Evolutionary conservation across 2,797 vertebrate genomes (phyloP).

Genomic region (Anguilla obscura): DNA sequence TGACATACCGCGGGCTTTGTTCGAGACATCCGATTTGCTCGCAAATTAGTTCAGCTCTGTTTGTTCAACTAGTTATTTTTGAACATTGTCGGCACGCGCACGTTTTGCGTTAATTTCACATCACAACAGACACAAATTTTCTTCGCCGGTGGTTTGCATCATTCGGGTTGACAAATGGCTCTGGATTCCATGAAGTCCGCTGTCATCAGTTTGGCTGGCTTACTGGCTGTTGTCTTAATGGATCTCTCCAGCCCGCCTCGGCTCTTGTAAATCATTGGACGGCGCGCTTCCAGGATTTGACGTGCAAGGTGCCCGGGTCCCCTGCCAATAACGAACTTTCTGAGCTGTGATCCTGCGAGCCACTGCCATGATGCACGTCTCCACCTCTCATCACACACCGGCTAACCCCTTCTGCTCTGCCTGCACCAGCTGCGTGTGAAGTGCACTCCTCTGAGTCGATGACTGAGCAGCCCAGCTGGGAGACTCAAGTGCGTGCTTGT

Average conservation of each 20-base stretch:
- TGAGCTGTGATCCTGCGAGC: neutral
- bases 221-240: constrained; percentile 31
- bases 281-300: constrained; percentile 40
- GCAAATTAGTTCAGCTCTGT: neutral
- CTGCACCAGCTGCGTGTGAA: too few relatives aligned
- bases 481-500: too few relatives aligned
- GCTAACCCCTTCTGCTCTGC: too few relatives aligned
- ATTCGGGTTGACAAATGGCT: neutral
- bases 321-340: constrained; percentile 39
- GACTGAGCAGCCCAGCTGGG: too few relatives aligned
- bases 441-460: too few relatives aligned
- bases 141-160: neutral
- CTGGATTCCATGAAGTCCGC: constrained; percentile 10
- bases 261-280: constrained; percentile 38
- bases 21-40: neutral
- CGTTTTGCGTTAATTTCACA: neutral
- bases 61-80: neutral
- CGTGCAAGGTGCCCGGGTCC: constrained; percentile 24
- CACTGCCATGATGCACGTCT: too few relatives aligned
- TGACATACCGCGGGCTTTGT: neutral
- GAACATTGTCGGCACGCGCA: neutral
- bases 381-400: too few relatives aligned
- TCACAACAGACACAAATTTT: neutral
- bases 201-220: constrained; percentile 25
- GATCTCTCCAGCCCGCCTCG: neutral